Evolutionary conservation across 2,113 vertebrate species (phyloP), one percentile per base, ranked within the genome.

Genomic region (Fulica atra): DNA sequence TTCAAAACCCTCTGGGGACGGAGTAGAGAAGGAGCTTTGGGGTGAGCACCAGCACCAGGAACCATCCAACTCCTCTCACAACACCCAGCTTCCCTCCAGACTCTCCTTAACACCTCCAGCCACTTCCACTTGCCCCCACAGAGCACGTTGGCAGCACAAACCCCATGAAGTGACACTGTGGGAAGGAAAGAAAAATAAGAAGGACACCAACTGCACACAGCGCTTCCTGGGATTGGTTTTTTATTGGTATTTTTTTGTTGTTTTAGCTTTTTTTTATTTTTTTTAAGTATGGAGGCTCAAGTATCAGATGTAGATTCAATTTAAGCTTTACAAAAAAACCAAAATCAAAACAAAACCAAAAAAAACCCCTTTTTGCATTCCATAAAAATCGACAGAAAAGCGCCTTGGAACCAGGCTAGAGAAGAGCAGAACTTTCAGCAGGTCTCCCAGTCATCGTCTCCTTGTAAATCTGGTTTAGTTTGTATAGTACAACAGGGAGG

Each of bases 261-360:
- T 46, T 46, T 85, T 89, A 70, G 57, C 38, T 95, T 85, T 95
- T 95, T 94, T 77, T 93, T 65, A 78, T 73, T 53, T 84, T 88
- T 97, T 98, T 97, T 95, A 95, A 96, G 97, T 98, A 98, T 97
- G 98, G 98, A 98, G 98, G 97, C 97, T 98, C 98, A 98, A 98
- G 97, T 98, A 97, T 97, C 98, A 98, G 98, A 98, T 98, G 98
- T 97, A 96, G 97, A 98, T 97, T 97, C 94, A 89, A 96, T 98
- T 98, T 96, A 98, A 98, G 98, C 98, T 98, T 98, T 98, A 98
- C 97, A 98, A 98, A 98, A 96, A 91, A 97, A 93, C 66, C 89
- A 96, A 97, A 98, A 97, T 73, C 92, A 95, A 98, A 97, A 95
- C 94, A 93, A 96, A 46, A 46, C 17, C 17, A 46, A 46, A 46